A percentile compares a stretch with the other conserved stretches of the same genome.
phyloP scores from a whole-genome alignment of 2,888 invertebrate species.

The Cataglyphis livida region DNA sequence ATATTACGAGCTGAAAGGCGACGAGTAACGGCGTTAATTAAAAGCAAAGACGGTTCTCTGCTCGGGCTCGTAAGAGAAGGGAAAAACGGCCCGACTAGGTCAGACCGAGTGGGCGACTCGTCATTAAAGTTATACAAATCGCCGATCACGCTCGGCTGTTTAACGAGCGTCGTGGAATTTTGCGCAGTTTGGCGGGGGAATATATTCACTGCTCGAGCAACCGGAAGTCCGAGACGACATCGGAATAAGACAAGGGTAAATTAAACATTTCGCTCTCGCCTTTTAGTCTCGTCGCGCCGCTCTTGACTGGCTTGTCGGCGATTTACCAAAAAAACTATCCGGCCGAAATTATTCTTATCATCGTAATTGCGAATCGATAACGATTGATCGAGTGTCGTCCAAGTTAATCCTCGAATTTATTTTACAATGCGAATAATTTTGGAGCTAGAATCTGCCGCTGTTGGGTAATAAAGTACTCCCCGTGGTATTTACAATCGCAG shows the following conservation, averaged over 20 bases:
- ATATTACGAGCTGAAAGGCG: slow-evolving; percentile 64
- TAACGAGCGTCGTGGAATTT: slow-evolving; percentile 70
- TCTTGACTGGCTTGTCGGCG: slow-evolving; percentile 4
- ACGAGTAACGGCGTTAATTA: slow-evolving; percentile 68
- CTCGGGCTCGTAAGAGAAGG: slow-evolving; percentile 55
- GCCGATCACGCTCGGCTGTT: slow-evolving; percentile 75
- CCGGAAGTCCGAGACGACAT: slow-evolving; percentile 66
- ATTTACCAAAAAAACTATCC: slow-evolving; percentile 30
- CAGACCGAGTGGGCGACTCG: slow-evolving; percentile 45
- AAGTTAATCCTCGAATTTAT: neutral
- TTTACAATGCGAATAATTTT: neutral
- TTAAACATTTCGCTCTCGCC: slow-evolving; percentile 75
- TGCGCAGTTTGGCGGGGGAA: slow-evolving; percentile 63
- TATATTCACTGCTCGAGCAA: slow-evolving; percentile 69
- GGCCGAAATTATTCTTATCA: slow-evolving; percentile 32
- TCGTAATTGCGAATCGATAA: slow-evolving; percentile 32
- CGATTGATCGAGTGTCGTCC: neutral
- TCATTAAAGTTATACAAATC: slow-evolving; percentile 80
- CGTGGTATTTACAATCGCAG: neutral
- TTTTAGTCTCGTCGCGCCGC: slow-evolving; percentile 68
- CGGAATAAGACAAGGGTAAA: slow-evolving; percentile 69
- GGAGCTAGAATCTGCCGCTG: neutral
- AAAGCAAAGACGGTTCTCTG: slow-evolving; percentile 62
- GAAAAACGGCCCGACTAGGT: slow-evolving; percentile 11
- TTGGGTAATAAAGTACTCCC: neutral